Evolutionary conservation across 1,140 invertebrate species (phyloP).

Genomic region (Saccostrea echinata): DNA sequence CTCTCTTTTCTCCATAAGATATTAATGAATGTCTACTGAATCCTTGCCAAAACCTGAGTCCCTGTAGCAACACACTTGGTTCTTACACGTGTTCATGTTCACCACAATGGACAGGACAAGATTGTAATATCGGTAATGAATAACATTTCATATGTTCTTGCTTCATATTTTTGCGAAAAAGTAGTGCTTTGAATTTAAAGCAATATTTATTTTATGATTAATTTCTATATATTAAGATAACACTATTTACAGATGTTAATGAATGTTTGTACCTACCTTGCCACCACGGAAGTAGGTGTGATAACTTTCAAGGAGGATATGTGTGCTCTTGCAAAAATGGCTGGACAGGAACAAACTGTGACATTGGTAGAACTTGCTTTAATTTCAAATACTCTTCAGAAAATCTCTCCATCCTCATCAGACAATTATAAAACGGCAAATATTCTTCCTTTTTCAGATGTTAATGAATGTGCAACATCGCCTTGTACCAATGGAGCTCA

Average conservation of each 20-base stretch:
- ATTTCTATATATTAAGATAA: no score
- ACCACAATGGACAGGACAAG: conserved; percentile 93
- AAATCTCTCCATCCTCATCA: no score
- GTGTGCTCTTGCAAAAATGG: conserved; percentile 39
- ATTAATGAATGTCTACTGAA: conserved; percentile 56
- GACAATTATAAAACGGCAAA: no score
- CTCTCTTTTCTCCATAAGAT: conserved; percentile 50
- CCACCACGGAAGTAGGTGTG: conserved; percentile 16
- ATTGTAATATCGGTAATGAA: conserved; percentile 86
- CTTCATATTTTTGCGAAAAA: no score
- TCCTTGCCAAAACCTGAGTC: conserved; percentile 52
- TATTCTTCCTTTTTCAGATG: conserved; percentile 46
- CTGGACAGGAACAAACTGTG: conserved; percentile 45
- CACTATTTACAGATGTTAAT: conserved; percentile 24
- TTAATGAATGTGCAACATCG: conserved; percentile 51
- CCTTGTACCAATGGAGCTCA: conserved; percentile 54
- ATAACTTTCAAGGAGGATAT: conserved; percentile 45
- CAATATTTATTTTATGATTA: no score
- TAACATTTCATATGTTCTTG: no score
- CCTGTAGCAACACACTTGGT: conserved; percentile 52
- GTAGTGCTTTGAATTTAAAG: no score
- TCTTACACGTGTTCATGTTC: conserved; percentile 86
- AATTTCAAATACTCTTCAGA: no score
- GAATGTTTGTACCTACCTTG: conserved; percentile 29
- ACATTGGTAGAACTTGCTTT: background rate